Evolutionary conservation across 2,113 vertebrate species (phyloP), one percentile per base, ranked within the genome.

Genomic region (Chionodraco myersi): DNA sequence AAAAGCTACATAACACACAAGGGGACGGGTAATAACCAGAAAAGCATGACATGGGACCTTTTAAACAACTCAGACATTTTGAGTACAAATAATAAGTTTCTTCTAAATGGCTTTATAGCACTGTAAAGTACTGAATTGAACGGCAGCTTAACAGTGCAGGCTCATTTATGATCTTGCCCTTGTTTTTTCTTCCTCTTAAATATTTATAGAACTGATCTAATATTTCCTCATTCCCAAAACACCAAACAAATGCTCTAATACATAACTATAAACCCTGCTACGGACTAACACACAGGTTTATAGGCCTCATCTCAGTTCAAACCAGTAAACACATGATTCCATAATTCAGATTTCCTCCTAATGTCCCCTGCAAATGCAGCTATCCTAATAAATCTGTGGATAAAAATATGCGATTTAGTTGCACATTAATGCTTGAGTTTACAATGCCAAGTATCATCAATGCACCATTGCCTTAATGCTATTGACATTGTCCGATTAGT

Each of bases 171-270:
- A 53, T 30, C 72, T 15, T 6, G 0, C 2, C 21, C 12, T 41
- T 30, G 30, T 56, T 15, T 58, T 48, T 64, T 61, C 57, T 73
- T 53, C 10, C 10, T 21, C 21, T 45, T 48, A 62, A 21, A 72
- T 6, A n/a, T 56, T n/a, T 51, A 5, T 41, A 13, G 45, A 67
- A 12, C 13, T 21, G 4, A 21, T 34, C 1, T 8, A n/a, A 6
- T 41, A 18, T 61, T 77, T 69, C 57, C 34, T 61, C 56, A 30
- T 77, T 68, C 48, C n/a, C 15, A 60, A 52, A 77, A 45, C n/a
- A 18, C 34, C n/a, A 18, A 53, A 44, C 15, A 41, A 57, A 15
- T 5, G 2, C 12, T 18, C 1, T 44, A 10, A 9, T 49, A 23
- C 23, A n/a, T 53, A 7, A 12, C 11, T 52, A 36, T 11, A 10